These are phyloP conservation scores for Listrodromus nycthemerus DNA, from an alignment of 2,888 invertebrate species.

Conservation along the genomic window DNA sequence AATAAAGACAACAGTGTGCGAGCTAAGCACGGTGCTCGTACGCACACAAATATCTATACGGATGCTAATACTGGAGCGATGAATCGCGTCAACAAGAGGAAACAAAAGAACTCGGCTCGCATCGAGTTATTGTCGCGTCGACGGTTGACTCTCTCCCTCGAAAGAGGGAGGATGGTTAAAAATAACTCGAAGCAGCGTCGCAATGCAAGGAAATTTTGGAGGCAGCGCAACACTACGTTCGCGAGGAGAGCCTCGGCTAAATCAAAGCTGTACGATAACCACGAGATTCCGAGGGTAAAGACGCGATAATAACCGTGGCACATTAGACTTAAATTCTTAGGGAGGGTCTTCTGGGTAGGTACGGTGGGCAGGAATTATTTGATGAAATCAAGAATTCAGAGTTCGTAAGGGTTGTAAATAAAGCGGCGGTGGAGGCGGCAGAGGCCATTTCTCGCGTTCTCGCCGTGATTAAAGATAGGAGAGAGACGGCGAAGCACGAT, in stretches of 20 bases:
- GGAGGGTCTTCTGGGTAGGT: constrained; percentile 43
- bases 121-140: constrained; percentile 64
- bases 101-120: constrained; percentile 63
- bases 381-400: constrained; percentile 46
- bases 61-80: constrained; percentile 21
- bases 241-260: constrained; percentile 27
- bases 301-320: constrained; percentile 43
- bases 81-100: constrained; percentile 57
- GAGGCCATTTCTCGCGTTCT: constrained; percentile 45
- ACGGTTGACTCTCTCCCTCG: constrained; percentile 44
- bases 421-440: constrained; percentile 6
- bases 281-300: constrained; percentile 34
- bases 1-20: constrained; percentile 51
- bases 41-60: neutral
- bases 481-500: neutral
- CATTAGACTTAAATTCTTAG: constrained; percentile 52
- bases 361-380: constrained; percentile 51
- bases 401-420: constrained; percentile 38
- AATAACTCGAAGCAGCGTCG: constrained; percentile 59
- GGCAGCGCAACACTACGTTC: constrained; percentile 2
- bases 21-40: neutral
- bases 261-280: constrained; percentile 60
- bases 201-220: constrained; percentile 39
- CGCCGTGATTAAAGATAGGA: constrained; percentile 33
- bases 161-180: constrained; percentile 62